Percentiles rank a stretch among this genome's conserved stretches.
Conservation (phyloP, 2,888 invertebrate genomes). For the Aporophyla nigra region DNA sequence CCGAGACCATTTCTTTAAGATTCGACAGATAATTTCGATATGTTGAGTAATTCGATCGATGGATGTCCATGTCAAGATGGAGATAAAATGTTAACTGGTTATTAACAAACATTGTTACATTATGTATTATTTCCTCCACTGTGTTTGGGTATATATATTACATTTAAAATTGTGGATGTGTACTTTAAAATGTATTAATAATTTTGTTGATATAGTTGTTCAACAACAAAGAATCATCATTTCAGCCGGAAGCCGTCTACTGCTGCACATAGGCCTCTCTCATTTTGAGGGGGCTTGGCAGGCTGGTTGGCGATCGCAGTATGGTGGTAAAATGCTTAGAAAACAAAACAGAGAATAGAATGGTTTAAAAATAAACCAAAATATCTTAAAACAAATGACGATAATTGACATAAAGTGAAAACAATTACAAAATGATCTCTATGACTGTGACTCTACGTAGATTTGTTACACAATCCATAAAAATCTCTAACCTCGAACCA, state of each 20-base stretch:
- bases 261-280: too few species aligned
- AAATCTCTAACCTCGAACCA: neutral
- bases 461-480: neutral
- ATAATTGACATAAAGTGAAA: too few species aligned
- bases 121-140: neutral
- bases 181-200: neutral
- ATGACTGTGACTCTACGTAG: too few species aligned
- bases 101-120: constrained; percentile 5
- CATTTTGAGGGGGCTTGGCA: too few species aligned
- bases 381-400: neutral
- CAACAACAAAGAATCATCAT: neutral
- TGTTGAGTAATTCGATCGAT: constrained; percentile 52
- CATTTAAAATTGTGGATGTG: neutral
- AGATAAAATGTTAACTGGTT: constrained; percentile 41
- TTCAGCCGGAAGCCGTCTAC: too few species aligned
- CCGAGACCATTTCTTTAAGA: constrained; percentile 74
- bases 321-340: too few species aligned
- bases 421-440: neutral
- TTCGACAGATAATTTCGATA: constrained; percentile 64
- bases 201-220: neutral
- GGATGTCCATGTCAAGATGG: constrained; percentile 44
- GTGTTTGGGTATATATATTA: neutral
- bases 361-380: too few species aligned
- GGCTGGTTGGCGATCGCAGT: too few species aligned
- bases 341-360: too few species aligned